phyloP scores from a whole-genome alignment of 2,113 vertebrate genomes.

The Pardalotus punctatus region DNA sequence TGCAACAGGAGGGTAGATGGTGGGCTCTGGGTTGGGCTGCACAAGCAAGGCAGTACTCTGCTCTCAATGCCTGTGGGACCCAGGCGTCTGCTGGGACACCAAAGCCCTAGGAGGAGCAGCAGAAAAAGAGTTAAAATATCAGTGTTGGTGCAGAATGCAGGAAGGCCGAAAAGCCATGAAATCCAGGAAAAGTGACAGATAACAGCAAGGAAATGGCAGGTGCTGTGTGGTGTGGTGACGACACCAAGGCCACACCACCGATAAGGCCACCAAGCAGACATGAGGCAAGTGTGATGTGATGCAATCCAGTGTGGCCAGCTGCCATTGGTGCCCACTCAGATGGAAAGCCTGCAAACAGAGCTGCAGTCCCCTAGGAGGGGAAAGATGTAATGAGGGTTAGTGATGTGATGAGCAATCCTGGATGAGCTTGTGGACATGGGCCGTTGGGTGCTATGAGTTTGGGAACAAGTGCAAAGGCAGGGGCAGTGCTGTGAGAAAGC shows the following conservation, averaged over 20 bases:
- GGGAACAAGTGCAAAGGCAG: background rate
- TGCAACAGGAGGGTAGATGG: background rate
- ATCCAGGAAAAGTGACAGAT: background rate
- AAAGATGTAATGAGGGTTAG: background rate
- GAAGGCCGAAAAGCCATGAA: background rate
- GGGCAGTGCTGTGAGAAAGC: fast-evolving
- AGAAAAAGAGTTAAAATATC: background rate
- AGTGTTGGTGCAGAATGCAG: fast-evolving
- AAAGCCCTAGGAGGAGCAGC: background rate
- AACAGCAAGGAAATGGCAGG: background rate
- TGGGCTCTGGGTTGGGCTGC: background rate
- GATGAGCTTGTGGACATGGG: fast-evolving
- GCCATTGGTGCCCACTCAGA: background rate
- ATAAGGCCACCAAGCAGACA: background rate
- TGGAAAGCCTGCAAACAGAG: background rate
- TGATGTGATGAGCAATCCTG: fast-evolving
- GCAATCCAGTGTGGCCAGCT: background rate
- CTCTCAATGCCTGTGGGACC: background rate
- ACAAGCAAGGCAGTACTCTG: fast-evolving
- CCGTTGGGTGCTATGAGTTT: fast-evolving
- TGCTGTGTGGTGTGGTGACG: background rate
- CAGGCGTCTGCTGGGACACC: fast-evolving
- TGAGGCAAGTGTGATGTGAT: background rate
- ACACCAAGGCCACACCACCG: background rate
- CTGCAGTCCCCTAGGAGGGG: fast-evolving